phyloP scores from a whole-genome alignment of 2,113 vertebrate genomes.

The Ameiurus melas region DNA sequence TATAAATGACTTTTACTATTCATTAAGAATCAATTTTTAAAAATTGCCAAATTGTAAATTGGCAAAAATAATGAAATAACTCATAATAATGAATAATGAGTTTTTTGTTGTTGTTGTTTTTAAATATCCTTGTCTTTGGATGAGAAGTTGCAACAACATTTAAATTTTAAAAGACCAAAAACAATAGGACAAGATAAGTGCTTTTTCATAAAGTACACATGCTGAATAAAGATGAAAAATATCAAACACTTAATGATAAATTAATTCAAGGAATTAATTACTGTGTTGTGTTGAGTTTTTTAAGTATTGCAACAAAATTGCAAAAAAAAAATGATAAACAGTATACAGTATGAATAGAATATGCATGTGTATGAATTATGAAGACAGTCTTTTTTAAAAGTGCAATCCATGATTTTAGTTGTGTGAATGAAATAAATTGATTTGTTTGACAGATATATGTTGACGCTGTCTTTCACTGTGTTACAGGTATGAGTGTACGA shows the following conservation, averaged over 20 bases:
- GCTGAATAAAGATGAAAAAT: not conserved
- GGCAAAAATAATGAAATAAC: no score
- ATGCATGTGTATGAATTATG: not conserved
- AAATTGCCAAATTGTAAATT: not conserved
- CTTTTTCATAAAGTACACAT: not conserved
- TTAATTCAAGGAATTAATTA: not conserved
- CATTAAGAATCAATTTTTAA: not conserved
- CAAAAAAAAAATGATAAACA: not conserved
- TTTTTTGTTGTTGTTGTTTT: no score
- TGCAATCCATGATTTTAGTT: not conserved
- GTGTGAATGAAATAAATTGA: not conserved
- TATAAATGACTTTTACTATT: not conserved
- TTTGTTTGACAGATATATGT: not conserved
- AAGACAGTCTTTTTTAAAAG: not conserved
- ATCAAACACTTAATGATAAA: not conserved
- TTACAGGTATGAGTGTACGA: constrained; percentile 86
- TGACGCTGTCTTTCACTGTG: constrained; percentile 13
- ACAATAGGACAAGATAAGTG: not conserved
- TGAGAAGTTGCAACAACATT: not conserved
- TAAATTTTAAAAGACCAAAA: not conserved
- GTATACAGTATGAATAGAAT: not conserved
- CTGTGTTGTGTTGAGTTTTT: not conserved
- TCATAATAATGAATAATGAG: no score
- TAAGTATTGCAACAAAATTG: not conserved
- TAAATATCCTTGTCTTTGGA: not conserved